Base-by-base conservation (phyloP, 2,113 vertebrate species). In the Heptranchias perlo region DNA sequence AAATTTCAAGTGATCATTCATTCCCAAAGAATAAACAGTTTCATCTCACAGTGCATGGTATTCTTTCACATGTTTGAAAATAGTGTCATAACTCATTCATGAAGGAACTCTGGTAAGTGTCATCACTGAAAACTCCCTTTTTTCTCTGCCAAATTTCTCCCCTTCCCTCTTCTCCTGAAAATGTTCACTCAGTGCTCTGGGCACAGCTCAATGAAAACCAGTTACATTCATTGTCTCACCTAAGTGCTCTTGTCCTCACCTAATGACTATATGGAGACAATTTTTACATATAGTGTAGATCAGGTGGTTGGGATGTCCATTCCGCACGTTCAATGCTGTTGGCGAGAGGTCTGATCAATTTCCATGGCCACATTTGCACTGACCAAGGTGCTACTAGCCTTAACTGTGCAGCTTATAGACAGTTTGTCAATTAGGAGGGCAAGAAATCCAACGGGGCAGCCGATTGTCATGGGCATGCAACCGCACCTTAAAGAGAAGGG, bases 1-100 rank as follows among this genome's bases (percentile, higher is more conserved):
- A 58, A 14, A 61, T 92, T 92, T 92, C 54, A 92, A 92, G 89
- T 92, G 52, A 92, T 92, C 31, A 58, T 61, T 92, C 89, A 92
- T 92, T 92, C 54, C 52, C 23, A 92, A 25, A 92, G 54, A 92
- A 58, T 92, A 92, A 89, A 92, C 89, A 92, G 11, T 16, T 61
- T 58, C 89, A 62, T 92, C 54, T n/a, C 54, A 18, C 31, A 5
- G 35, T 54, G 31, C 31, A n/a, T 92, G 54, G 54, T 16, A 62
- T 92, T 18, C 14, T 14, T 54, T 54, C 86, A 89, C 86, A 58
- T 54, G 89, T 54, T 92, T 92, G 89, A 61, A 92, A 61, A 92
- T 61, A n/a, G 11, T n/a, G 54, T 61, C 89, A 16, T 92, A 92
- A 92, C 91, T 62, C 35, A 62, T 4, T 64, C 61, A 65, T 21